Evolutionary conservation across 2,888 invertebrate genomes (phyloP).

Genomic region (Lithophane semibrunnea): DNA sequence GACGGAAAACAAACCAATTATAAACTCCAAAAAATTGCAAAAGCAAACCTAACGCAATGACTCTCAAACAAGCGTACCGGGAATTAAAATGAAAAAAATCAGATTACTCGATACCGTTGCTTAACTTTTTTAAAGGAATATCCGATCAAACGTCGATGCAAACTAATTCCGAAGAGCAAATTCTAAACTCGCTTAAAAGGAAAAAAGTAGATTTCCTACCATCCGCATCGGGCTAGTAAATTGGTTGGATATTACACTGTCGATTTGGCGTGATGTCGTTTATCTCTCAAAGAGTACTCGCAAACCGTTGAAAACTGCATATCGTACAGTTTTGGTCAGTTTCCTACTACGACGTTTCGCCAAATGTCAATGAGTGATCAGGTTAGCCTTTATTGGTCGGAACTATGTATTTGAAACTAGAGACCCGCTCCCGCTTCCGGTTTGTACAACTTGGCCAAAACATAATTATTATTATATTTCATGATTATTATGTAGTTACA

Average conservation of each 20-base stretch:
- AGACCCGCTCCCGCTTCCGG: neutral
- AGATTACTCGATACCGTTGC: conserved; percentile 79
- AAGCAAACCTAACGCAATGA: neutral
- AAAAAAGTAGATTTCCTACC: conserved; percentile 78
- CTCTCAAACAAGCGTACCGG: conserved; percentile 27
- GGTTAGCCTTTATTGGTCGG: neutral
- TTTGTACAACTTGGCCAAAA: neutral
- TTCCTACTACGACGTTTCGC: conserved; percentile 1
- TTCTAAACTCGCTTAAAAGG: conserved; percentile 84
- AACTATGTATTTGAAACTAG: neutral
- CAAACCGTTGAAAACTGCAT: conserved; percentile 23
- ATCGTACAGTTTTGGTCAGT: conserved; percentile 5
- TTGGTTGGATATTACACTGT: conserved; percentile 87
- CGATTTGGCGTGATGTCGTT: conserved; percentile 77
- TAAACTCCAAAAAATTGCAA: neutral
- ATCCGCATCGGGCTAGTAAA: conserved; percentile 83
- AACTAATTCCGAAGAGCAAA: conserved; percentile 89
- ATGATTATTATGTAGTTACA: neutral
- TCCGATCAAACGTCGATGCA: conserved; percentile 88
- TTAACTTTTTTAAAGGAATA: conserved; percentile 88
- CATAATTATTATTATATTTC: neutral
- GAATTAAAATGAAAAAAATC: conserved; percentile 54
- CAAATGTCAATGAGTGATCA: neutral
- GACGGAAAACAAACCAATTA: conserved; percentile 14
- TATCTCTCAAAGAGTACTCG: conserved; percentile 60